Base-by-base conservation (phyloP, 2,113 vertebrate species). In the Sprattus sprattus region DNA sequence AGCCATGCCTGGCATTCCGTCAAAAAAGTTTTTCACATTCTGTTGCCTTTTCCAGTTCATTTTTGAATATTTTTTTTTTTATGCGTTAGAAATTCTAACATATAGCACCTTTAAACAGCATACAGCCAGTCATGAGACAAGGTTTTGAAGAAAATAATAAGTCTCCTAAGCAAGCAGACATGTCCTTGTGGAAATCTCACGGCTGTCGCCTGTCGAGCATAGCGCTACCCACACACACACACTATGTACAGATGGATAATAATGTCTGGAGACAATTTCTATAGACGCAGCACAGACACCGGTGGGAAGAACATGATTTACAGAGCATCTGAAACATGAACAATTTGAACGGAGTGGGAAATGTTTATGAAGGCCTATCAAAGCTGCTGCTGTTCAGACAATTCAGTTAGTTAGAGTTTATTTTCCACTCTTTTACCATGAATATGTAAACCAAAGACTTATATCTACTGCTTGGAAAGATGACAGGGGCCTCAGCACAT, bases 161-260 rank as follows among this genome's bases (percentile, higher is more conserved):
- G 25, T 57, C 57, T 82, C 20, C 44, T 32, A 67, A 84, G 81
- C 67, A 57, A 20, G 83, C 81, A 82, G 45, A 46, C 60, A 57
- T 45, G 67, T 54, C 83, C 85, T 49, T 75, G 67, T 39, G 11
- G 28, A 75, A 75, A 39, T 81, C 49, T 57, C 52, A 50, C 50
- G 18, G 81, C 47, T 49, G 84, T 67, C 22, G 82, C 85, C 81
- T 52, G 67, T 85, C 45, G 71, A 49, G 84, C 67, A 85, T 50
- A 49, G 84, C 78, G 60, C 83, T 83, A 80, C 64, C 78, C 28
- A 75, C 67, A 75, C 25, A 32, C 28, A 39, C 86, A 85, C 89
- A 86, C 45, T 89, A 93, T 90, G 89, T 39, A 15, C 2, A 75
- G 67, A 75, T 39, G 67, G 67, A 39, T 32, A 1, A 32, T 39